Conservation (phyloP, 2,113 vertebrate species). For the Ceratotherium simum region DNA sequence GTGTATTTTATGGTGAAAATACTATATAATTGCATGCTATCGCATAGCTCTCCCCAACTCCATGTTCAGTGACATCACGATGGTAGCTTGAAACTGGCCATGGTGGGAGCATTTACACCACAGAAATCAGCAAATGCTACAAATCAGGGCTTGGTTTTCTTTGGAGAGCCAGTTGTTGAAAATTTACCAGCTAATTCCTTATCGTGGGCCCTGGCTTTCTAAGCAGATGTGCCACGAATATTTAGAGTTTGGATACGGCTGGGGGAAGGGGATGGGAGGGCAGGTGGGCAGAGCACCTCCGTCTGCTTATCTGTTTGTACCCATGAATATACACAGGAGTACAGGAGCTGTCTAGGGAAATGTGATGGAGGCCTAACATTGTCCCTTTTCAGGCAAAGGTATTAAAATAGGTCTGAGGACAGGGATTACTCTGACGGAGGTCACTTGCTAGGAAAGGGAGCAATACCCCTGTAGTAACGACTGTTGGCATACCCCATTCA, state of each 20-base stretch:
- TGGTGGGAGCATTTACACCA: background rate
- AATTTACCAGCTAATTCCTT: background rate
- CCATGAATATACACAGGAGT: too few species aligned
- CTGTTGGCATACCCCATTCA: too few species aligned
- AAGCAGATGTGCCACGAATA: background rate
- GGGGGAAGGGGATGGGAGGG: background rate
- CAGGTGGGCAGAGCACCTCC: background rate
- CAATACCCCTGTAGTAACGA: fast-evolving
- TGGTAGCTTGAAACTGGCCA: background rate
- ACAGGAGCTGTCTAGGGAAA: background rate
- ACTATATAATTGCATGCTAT: background rate
- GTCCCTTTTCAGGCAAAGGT: background rate
- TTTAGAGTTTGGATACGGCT: background rate
- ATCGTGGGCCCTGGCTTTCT: too few species aligned
- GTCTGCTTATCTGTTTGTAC: background rate
- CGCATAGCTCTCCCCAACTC: too few species aligned
- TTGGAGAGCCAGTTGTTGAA: background rate
- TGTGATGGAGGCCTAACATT: background rate
- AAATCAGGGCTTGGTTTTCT: too few species aligned
- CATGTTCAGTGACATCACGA: background rate
- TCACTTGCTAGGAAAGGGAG: background rate
- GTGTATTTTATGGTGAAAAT: background rate
- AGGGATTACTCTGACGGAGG: background rate
- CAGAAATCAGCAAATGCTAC: background rate
- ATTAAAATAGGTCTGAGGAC: background rate